Evolutionary conservation across 2,113 vertebrate species (phyloP), one percentile per base, ranked within the genome.

Genomic region (Python bivittatus): DNA sequence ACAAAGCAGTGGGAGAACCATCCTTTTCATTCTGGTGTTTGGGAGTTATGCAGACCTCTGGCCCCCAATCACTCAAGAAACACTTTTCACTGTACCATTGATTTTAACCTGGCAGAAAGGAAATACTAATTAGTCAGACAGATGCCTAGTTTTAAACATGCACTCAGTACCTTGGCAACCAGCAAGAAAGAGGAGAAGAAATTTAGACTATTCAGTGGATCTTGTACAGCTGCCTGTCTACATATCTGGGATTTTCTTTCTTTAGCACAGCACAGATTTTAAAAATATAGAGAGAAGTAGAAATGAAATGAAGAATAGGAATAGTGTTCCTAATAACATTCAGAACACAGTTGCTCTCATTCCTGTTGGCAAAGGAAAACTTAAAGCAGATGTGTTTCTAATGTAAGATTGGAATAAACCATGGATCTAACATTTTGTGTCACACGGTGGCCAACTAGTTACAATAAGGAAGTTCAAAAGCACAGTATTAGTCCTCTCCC

Each of bases 101-200:
- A 29, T 86, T 79, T 61, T 53, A 72, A 72, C 87, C 52, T 92
- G 85, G 23, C 61, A 79, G 85, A 53, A 56, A 88, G 52, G n/a
- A 44, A 72, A 91, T 25, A 25, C 61, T 91, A 84, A 91, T 91
- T 48, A 91, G 56, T 56, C 56, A 38, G 90, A 86, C 13, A 4
- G 42, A 25, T 11, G 53, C 90, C 85, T 42, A 42, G 84, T 52
- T 92, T 88, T 38, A 44, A 52, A 92, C 52, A 12, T 15, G 72
- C 60, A 23, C 60, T 22, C n/a, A 23, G 11, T 2, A 38, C 52
- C 85, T 79, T 92, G 86, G 91, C 85, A 88, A 44, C 61, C 85
- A 23, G n/a, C n/a, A 87, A 57, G 48, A 56, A 38, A 48, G 13
- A 9, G 48, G 22, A 88, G 87, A 22, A 44, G 6, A 38, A 60